Evolutionary conservation across 2,888 invertebrate species (phyloP).

Genomic region (Plusia festucae): DNA sequence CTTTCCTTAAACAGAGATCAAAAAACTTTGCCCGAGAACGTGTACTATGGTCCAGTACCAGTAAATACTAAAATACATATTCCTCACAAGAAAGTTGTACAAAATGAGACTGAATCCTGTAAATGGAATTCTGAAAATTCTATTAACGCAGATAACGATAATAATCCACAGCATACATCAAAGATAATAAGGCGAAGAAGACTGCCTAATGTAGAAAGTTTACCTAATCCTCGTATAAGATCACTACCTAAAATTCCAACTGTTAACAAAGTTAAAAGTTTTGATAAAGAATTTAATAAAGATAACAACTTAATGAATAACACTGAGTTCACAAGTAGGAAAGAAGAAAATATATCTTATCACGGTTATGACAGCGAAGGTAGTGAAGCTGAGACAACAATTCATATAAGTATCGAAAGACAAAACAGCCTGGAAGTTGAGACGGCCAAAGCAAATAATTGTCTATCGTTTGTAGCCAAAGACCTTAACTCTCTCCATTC

Average conservation of each 20-base stretch:
- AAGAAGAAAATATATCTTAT: slow-evolving; percentile 66
- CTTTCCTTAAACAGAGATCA: slow-evolving; percentile 52
- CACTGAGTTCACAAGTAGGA: slow-evolving; percentile 36
- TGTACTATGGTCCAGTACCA: slow-evolving; percentile 53
- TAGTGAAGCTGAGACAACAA: slow-evolving; percentile 87
- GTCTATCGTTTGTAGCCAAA: slow-evolving; percentile 35
- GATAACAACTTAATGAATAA: slow-evolving; percentile 14
- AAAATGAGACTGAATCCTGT: slow-evolving; percentile 27
- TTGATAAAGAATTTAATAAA: slow-evolving; percentile 12
- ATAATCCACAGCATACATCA: slow-evolving; percentile 41
- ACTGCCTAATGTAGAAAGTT: slow-evolving; percentile 64
- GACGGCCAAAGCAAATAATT: slow-evolving; percentile 35
- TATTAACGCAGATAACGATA: slow-evolving; percentile 46
- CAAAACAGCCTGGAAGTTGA: slow-evolving; percentile 66
- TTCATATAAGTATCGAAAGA: slow-evolving; percentile 82
- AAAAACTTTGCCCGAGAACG: slow-evolving; percentile 51
- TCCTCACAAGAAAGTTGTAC: slow-evolving; percentile 39
- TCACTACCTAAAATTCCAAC: slow-evolving; percentile 64
- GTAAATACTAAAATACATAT: slow-evolving; percentile 35
- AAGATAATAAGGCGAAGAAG: slow-evolving; percentile 53
- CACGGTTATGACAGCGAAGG: slow-evolving; percentile 88
- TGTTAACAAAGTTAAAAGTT: slow-evolving; percentile 16
- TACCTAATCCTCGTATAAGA: slow-evolving; percentile 51
- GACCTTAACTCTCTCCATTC: slow-evolving; percentile 35
- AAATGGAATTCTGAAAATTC: slow-evolving; percentile 25